phyloP scores from a whole-genome alignment of 1,140 invertebrate genomes.

The Elymnias hypermnestra region DNA sequence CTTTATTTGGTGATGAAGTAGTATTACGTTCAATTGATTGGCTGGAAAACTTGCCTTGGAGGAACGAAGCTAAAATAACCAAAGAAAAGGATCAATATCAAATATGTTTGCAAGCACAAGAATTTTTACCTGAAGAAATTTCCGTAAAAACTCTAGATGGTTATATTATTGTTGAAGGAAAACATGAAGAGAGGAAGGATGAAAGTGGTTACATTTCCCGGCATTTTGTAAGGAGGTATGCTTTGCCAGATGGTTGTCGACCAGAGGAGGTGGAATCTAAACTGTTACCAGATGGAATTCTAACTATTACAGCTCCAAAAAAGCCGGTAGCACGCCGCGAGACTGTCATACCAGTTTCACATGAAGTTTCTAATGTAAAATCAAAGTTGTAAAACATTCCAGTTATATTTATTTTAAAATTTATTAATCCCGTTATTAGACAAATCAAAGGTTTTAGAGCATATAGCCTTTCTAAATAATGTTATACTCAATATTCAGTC shows the following conservation, averaged over 20 bases:
- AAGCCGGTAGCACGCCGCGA: slow-evolving; percentile 31
- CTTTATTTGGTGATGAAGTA: slow-evolving; percentile 49
- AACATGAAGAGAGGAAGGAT: slow-evolving; percentile 88
- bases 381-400: slow-evolving; percentile 39
- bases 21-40: slow-evolving; percentile 53
- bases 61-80: slow-evolving; percentile 38
- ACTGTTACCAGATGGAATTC: slow-evolving; percentile 38
- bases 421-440: no score
- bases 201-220: slow-evolving; percentile 84
- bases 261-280: slow-evolving; percentile 39
- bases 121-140: slow-evolving; percentile 91
- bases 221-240: slow-evolving; percentile 81
- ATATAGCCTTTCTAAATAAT: no score
- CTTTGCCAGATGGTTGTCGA: slow-evolving; percentile 37
- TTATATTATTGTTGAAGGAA: slow-evolving; percentile 84
- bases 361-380: slow-evolving; percentile 33
- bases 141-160: slow-evolving; percentile 88
- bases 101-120: slow-evolving; percentile 86
- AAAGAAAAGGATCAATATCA: slow-evolving; percentile 62
- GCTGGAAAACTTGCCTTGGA: slow-evolving; percentile 54
- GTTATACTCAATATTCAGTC: no score
- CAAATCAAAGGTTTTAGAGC: no score
- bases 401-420: no score
- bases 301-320: slow-evolving; percentile 37
- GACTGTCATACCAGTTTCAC: slow-evolving; percentile 45